Evolutionary conservation across 2,797 vertebrate genomes (phyloP).

Genomic region (Sparidentex hasta): DNA sequence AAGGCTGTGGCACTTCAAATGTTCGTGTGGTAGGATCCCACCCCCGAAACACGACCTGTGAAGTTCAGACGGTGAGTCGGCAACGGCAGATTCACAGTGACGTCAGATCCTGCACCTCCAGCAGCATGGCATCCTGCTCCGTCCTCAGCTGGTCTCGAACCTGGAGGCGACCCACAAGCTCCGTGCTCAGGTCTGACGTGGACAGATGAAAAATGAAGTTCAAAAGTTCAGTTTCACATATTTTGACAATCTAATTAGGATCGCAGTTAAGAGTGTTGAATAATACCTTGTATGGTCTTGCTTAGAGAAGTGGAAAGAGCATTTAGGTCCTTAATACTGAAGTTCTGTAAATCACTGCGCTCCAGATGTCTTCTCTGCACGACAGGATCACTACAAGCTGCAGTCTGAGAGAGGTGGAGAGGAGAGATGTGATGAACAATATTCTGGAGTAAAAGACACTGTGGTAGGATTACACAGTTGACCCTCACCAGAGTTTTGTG

Average conservation of each 20-base stretch:
- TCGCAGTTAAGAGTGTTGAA: neutral
- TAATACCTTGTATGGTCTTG: slow-evolving; percentile 83
- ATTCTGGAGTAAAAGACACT: rapidly evolving
- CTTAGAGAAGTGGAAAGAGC: slow-evolving; percentile 75
- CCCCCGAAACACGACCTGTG: neutral
- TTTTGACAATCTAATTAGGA: neutral
- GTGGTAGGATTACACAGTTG: rapidly evolving
- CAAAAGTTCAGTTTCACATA: neutral
- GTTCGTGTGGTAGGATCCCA: neutral
- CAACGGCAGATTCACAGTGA: slow-evolving; percentile 62
- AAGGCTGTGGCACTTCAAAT: slow-evolving; percentile 6
- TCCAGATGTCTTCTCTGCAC: slow-evolving; percentile 76
- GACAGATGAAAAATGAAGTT: neutral
- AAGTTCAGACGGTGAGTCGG: neutral
- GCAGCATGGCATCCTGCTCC: slow-evolving; percentile 87
- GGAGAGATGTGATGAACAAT: neutral
- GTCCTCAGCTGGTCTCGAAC: slow-evolving; percentile 86
- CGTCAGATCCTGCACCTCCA: slow-evolving; percentile 87
- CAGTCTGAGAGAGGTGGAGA: slow-evolving; percentile 57
- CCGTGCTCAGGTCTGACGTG: slow-evolving; percentile 83
- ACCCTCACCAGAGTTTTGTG: slow-evolving; percentile 71
- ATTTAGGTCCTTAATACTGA: slow-evolving; percentile 77
- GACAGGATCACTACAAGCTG: slow-evolving; percentile 49
- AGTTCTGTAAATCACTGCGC: slow-evolving; percentile 73
- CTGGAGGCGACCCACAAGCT: slow-evolving; percentile 86